Percentiles rank a stretch among this genome's conserved stretches.
These are phyloP conservation scores for Archivesica marissinica DNA, from an alignment of 1,140 invertebrate species.

Conservation along the genomic window DNA sequence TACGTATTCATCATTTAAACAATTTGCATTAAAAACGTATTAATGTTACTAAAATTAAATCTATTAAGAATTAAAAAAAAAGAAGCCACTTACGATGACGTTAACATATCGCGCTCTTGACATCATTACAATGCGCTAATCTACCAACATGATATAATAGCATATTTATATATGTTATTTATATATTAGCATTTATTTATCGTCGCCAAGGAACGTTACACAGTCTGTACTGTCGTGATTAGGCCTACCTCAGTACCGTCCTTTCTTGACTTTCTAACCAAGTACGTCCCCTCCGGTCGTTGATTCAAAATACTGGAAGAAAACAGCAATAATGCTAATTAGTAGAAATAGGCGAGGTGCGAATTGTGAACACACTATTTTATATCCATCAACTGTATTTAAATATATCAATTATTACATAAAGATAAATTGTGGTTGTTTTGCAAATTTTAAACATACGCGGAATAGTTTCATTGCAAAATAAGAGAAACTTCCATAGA, in stretches of 20 bases:
- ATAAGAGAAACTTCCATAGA: too few species aligned
- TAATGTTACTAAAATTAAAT: too few species aligned
- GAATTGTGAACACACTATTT: too few species aligned
- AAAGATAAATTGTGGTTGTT: not conserved
- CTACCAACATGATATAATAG: not conserved
- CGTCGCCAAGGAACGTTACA: not conserved
- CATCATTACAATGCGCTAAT: not conserved
- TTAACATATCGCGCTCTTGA: too few species aligned
- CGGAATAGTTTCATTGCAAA: too few species aligned
- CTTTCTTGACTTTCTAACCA: constrained; percentile 33
- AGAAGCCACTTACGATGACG: too few species aligned
- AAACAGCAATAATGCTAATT: not conserved
- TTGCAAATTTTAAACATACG: too few species aligned
- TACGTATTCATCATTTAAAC: too few species aligned
- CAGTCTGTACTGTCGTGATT: not conserved
- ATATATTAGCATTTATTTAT: not conserved
- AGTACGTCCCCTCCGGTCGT: constrained; percentile 42
- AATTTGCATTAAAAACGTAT: too few species aligned
- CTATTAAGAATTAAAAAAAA: too few species aligned
- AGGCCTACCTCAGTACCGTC: constrained; percentile 48
- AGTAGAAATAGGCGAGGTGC: not conserved
- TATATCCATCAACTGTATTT: too few species aligned
- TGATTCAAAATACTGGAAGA: not conserved
- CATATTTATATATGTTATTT: not conserved
- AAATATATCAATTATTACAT: not conserved